Evolutionary conservation across 2,888 invertebrate species (phyloP), one percentile per base, ranked within the genome.

Genomic region (Pseudoips prasinana): DNA sequence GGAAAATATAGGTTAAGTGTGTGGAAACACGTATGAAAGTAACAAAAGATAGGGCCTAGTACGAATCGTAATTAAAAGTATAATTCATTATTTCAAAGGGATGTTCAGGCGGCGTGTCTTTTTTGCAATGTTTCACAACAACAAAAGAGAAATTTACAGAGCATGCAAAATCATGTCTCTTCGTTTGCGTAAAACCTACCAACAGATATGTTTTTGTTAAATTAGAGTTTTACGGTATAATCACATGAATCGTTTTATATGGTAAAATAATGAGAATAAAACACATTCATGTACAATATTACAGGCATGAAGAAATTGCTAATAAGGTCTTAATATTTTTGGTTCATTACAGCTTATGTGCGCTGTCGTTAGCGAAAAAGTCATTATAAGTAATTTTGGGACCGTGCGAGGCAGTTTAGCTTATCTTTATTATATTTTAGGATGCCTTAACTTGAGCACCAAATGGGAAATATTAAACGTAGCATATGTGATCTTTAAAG

Each of bases 351-450:
- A 8, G 14, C 20, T 46, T 41, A 46, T 41, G 32, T 29, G 20
- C 9, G 10, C 10, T 25, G 25, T 31, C 25, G 25, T 30, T 22
- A 47, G 30, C 10, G 14, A 8, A 27, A 40, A 27, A 28, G 29
- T 22, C 33, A 32, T 40, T 25, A 29, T 14, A 14, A 14, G 14
- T 14, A 18, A 14, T n/a, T 9, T 10, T 17, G 30, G 8, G 6
- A 8, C 24, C 17, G 29, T 33, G 25, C 32, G 27, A 9, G 10
- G 18, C 23, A 29, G 19, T 25, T 20, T 7, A 25, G 24, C 28
- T 39, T 42, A 33, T 34, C 37, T 33, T 4, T 17, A 19, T 32
- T 36, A 31, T 27, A 25, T 46, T 45, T 49, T 45, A 45, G 29
- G 40, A 33, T 9, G 8, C 27, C 34, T 27, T 39, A 51, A 51